Base-by-base conservation (phyloP, 2,113 vertebrate species). In the Stictonetta naevosa region DNA sequence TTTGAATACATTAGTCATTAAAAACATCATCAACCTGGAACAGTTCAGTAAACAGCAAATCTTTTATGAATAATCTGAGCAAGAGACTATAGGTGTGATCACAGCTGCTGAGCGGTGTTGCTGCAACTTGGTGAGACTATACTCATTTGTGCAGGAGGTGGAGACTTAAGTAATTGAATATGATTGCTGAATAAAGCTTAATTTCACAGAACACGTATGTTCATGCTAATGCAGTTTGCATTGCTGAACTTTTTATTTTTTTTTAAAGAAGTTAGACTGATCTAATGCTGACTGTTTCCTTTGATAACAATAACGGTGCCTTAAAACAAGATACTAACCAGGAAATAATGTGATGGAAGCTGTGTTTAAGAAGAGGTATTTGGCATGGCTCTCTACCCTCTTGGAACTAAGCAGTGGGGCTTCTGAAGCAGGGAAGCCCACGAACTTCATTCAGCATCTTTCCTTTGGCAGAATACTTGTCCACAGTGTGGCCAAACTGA, bases 11-110 rank as follows among this genome's bases (percentile, higher is more conserved):
- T 92, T 72, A 94, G 76, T 88, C 73, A 58, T 90, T 83, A 93
- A 84, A 96, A 80, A 23, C 55, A 72, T 13, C 38, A 75, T 66
- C 58, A 73, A 20, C 73, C 62, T 95, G 80, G 68, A 92, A 80
- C 67, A 77, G 63, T 5, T 93, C 58, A 77, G 75, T 59, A 68
- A 95, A 87, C 80, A 91, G 87, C 56, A 66, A 75, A 78, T 60
- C 31, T 90, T 86, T 84, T 74, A 36, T 74, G 85, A 90, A 86
- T 96, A 88, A 92, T 52, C 87, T 67, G 88, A 91, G 77, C 85
- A 82, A 78, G 63, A 84, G 90, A 73, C 55, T 72, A 33, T 81
- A 86, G 92, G 87, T 94, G 90, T 93, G 92, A 96, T 94, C 94
- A 78, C 88, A 96, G 91, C 87, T 96, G 79, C 94, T 85, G 62